These are phyloP conservation scores for Gandaritis pyraliata DNA, from an alignment of 2,888 invertebrate species.

Conservation along the genomic window DNA sequence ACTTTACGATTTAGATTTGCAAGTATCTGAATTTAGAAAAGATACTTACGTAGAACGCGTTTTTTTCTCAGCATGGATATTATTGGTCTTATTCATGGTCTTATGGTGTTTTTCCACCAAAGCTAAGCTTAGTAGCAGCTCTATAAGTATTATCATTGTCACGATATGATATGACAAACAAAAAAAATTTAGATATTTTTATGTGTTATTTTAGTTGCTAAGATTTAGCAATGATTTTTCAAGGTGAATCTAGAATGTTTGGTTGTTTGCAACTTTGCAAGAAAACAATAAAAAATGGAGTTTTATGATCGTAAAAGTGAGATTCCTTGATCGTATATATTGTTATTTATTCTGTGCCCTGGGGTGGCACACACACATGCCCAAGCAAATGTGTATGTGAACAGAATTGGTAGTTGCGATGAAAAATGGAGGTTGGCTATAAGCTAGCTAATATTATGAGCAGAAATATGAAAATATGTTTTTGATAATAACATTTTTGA, in stretches of 20 bases:
- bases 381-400: slow-evolving; percentile 37
- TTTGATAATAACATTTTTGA: background rate
- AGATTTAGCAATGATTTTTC: too few species aligned
- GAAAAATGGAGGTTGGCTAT: slow-evolving; percentile 42
- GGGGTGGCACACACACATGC: slow-evolving; percentile 43
- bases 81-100: too few species aligned
- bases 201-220: too few species aligned
- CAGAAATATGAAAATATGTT: background rate
- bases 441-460: slow-evolving; percentile 10
- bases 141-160: too few species aligned
- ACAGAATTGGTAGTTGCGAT: slow-evolving; percentile 41
- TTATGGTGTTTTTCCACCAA: too few species aligned
- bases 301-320: slow-evolving; percentile 2
- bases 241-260: background rate
- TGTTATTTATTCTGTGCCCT: slow-evolving; percentile 6
- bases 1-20: background rate
- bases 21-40: background rate
- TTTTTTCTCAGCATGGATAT: too few species aligned
- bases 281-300: background rate
- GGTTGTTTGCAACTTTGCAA: background rate
- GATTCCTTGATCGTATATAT: background rate
- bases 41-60: too few species aligned
- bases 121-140: too few species aligned
- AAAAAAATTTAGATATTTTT: too few species aligned
- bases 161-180: too few species aligned